Conservation (phyloP, 2,113 vertebrate genomes). For the Rostratula benghalensis region DNA sequence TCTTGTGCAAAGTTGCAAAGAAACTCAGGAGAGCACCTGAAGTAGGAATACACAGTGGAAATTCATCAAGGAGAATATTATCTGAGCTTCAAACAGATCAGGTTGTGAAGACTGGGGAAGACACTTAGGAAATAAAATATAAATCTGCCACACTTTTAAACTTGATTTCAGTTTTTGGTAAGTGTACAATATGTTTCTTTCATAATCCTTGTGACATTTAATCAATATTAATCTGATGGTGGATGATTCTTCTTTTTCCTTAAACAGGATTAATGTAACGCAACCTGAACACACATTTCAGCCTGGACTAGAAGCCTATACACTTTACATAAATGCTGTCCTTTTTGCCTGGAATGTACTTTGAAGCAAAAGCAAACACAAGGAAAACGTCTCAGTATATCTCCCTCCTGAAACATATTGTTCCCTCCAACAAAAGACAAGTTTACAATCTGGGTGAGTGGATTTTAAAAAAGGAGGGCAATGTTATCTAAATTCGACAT, state of each 20-base stretch:
- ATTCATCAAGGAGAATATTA: constrained; percentile 49
- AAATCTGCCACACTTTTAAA: constrained; percentile 61
- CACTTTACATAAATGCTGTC: constrained; percentile 64
- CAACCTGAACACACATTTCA: constrained; percentile 67
- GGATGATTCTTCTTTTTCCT: constrained; percentile 61
- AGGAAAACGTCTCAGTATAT: not conserved
- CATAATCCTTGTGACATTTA: constrained; percentile 71
- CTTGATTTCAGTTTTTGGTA: constrained; percentile 59
- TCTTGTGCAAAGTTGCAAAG: constrained; percentile 29
- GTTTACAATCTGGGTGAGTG: not conserved
- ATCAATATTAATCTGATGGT: constrained; percentile 75
- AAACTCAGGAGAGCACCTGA: not conserved
- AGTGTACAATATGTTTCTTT: constrained; percentile 55
- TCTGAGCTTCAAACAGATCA: constrained; percentile 55
- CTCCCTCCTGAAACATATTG: not conserved
- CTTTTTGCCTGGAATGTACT: constrained; percentile 44
- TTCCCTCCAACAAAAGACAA: not conserved
- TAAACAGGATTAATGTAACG: constrained; percentile 68
- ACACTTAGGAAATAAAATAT: constrained; percentile 59
- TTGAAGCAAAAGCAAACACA: constrained; percentile 61
- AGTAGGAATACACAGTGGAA: constrained; percentile 60
- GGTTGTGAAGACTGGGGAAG: constrained; percentile 31
- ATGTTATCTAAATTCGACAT: not conserved
- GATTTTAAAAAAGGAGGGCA: not conserved
- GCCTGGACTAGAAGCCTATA: constrained; percentile 47